Evolutionary conservation across 2,888 invertebrate species (phyloP).

Genomic region (Nebria brevicollis): DNA sequence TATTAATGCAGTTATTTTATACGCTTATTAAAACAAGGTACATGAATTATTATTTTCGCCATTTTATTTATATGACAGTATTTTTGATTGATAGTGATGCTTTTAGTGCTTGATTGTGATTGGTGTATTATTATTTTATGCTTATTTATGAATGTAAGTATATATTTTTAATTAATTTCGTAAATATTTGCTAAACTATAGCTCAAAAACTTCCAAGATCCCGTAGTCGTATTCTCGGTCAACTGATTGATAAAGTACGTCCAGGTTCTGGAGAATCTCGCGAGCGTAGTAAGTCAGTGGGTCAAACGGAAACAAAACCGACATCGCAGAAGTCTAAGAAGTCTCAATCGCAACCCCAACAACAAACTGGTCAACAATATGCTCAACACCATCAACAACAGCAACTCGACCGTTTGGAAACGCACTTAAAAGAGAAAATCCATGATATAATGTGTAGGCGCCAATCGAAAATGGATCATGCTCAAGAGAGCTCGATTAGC

Average conservation of each 20-base stretch:
- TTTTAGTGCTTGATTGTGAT: too few species aligned
- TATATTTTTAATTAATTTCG: too few species aligned
- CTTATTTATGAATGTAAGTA: too few species aligned
- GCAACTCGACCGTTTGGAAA: conserved; percentile 61
- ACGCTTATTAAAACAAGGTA: too few species aligned
- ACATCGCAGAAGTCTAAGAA: conserved; percentile 48
- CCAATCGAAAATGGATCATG: conserved; percentile 52
- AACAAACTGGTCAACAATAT: conserved; percentile 20
- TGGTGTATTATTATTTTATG: too few species aligned
- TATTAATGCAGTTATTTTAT: too few species aligned
- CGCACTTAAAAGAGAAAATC: conserved; percentile 63
- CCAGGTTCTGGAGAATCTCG: conserved; percentile 57
- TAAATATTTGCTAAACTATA: neutral
- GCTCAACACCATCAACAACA: conserved; percentile 51
- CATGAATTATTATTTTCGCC: too few species aligned
- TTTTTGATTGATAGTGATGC: too few species aligned
- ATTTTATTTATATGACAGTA: too few species aligned
- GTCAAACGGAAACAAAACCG: conserved; percentile 54
- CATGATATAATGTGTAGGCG: conserved; percentile 61
- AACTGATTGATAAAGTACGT: conserved; percentile 68
- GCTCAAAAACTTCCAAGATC: conserved; percentile 60
- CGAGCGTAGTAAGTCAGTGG: conserved; percentile 60
- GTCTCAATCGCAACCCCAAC: conserved; percentile 29
- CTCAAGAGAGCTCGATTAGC: conserved; percentile 40
- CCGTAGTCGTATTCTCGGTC: conserved; percentile 65